Conservation (phyloP, 2,888 invertebrate species). For the Dicyrtoma fusca region DNA sequence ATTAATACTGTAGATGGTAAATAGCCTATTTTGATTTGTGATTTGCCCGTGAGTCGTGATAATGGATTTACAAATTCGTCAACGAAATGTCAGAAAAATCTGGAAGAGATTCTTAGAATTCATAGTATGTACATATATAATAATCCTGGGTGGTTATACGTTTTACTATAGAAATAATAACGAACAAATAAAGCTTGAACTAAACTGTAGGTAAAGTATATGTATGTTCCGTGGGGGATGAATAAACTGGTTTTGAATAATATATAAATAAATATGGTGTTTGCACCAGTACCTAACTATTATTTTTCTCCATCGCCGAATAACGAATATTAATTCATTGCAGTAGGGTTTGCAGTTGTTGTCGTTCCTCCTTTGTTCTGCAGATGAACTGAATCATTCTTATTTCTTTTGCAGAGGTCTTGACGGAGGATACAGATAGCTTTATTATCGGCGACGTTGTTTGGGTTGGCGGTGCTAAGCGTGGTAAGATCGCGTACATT, state of each 20-base stretch:
- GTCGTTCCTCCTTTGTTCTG: no score
- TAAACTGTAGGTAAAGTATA: no score
- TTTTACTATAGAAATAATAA: no score
- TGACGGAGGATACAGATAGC: constrained; percentile 89
- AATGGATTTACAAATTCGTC: constrained; percentile 13
- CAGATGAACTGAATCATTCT: no score
- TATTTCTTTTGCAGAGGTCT: constrained; percentile 60
- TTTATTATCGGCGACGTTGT: constrained; percentile 94
- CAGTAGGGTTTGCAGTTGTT: no score
- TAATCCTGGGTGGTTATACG: no score
- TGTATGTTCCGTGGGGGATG: no score
- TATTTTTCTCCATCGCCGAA: no score
- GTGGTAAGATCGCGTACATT: constrained; percentile 89
- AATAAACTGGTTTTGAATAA: constrained; percentile 25
- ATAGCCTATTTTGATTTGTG: constrained; percentile 9
- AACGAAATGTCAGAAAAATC: not conserved
- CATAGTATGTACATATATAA: no score
- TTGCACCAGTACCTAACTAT: not conserved
- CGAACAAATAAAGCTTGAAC: not conserved
- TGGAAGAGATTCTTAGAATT: no score
- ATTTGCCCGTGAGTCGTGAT: not conserved
- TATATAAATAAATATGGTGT: not conserved
- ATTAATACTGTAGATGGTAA: no score
- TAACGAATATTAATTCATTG: no score
- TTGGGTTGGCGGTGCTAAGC: constrained; percentile 89